Evolutionary conservation across 1,140 invertebrate genomes (phyloP).

Genomic region (Lepeophtheirus salmonis): DNA sequence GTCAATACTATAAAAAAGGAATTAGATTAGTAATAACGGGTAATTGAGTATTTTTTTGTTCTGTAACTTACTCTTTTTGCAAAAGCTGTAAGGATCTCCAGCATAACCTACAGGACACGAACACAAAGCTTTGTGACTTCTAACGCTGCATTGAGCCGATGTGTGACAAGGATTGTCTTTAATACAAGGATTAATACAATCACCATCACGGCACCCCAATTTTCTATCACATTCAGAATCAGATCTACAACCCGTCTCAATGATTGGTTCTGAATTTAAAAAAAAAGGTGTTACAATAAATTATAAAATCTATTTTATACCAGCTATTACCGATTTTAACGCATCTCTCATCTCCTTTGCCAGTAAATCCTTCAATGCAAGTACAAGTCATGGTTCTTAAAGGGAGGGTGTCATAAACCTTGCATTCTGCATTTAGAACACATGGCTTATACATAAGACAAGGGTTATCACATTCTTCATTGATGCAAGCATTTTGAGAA

Average conservation of each 20-base stretch:
- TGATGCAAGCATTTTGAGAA: constrained; percentile 22
- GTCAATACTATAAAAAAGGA: constrained; percentile 23
- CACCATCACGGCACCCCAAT: constrained; percentile 49
- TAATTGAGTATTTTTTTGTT: neutral
- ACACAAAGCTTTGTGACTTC: constrained; percentile 49
- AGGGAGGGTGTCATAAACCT: constrained; percentile 57
- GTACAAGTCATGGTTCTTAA: constrained; percentile 28
- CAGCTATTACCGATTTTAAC: neutral
- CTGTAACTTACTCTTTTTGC: constrained; percentile 45
- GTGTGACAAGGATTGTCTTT: constrained; percentile 42
- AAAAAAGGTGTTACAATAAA: neutral
- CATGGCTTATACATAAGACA: constrained; percentile 22
- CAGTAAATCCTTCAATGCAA: constrained; percentile 24
- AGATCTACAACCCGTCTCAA: constrained; percentile 37
- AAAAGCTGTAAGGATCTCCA: constrained; percentile 46
- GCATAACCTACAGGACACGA: constrained; percentile 51
- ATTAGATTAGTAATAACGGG: constrained; percentile 31
- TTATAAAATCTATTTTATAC: neutral
- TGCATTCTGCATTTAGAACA: constrained; percentile 46
- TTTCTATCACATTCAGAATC: constrained; percentile 48
- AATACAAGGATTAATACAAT: constrained; percentile 54
- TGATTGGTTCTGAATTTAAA: neutral
- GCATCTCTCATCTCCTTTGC: constrained; percentile 26
- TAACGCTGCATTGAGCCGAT: constrained; percentile 53
- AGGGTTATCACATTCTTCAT: constrained; percentile 21